Base-by-base conservation (phyloP, 2,888 invertebrate species). In the Eulithis testata region DNA sequence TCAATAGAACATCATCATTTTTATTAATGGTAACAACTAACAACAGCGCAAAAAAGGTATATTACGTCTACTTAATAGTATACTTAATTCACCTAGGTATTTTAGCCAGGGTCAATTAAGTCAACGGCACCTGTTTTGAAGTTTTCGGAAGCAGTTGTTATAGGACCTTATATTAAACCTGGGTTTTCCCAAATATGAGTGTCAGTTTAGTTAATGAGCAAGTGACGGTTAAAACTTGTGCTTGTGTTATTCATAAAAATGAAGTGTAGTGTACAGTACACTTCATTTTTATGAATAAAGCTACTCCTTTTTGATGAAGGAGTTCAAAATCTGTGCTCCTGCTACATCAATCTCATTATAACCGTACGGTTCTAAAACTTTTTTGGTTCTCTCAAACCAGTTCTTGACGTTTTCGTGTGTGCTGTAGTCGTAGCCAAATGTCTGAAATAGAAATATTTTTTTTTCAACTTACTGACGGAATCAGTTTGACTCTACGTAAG, bases 311-410 rank as follows among this genome's bases (percentile, higher is more conserved):
- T 93, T 94, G 65, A 95, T 81, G 75, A 94, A 86, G 27, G 91
- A 90, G 3, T 93, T 94, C 56, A 96, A 75, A 1, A 93, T 88
- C 43, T 94, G 83, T 12, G 95, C 95, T 8, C 95, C 95, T 11
- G 86, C 87, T 71, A 90, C 92, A 73, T 95, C 95, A 37, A 96
- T 92, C 71, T 96, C 96, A 56, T 95, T 94, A 78, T 96, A 97
- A 0, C 95, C 96, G 71, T 93, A 95, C 2, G 94, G 94, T 52
- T 94, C 94, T 79, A 96, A 84, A 14, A 92, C 93, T 14, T 94
- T 94, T 85, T 95, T 96, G 72, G 95, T 95, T 68, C 94, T 93
- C 58, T 95, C 94, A 70, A 95, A 95, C 96, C 96, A 97, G 14
- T 93, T 92, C 3, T 84, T 81, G 4, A 96, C 82, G 69, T 95